Conservation (phyloP, 2,797 vertebrate species). For the Typhlichthys subterraneus region DNA sequence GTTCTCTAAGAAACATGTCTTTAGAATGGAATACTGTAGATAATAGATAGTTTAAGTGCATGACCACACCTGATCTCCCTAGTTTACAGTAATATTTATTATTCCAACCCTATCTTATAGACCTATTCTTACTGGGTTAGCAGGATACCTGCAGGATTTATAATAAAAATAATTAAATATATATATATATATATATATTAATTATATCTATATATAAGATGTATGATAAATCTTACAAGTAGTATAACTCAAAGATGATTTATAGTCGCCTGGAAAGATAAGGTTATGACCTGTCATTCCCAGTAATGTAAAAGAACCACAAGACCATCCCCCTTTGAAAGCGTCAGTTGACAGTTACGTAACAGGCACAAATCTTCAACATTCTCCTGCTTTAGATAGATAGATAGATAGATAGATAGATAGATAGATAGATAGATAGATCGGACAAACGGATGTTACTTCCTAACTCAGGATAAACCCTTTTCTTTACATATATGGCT, state of each 20-base stretch:
- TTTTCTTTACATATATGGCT: no score
- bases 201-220: conserved; percentile 7
- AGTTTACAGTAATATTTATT: background rate
- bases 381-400: no score
- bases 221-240: conserved; percentile 44
- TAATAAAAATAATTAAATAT: no score
- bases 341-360: conserved; percentile 6
- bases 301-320: conserved; percentile 38
- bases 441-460: no score
- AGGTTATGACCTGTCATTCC: conserved; percentile 56
- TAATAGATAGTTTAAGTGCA: conserved; percentile 16
- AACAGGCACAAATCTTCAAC: background rate
- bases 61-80: conserved; percentile 29
- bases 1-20: no score
- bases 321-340: conserved; percentile 17
- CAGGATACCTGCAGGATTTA: conserved; percentile 35
- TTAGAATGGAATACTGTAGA: no score
- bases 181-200: no score
- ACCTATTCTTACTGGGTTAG: conserved; percentile 34
- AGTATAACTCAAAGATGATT: conserved; percentile 49
- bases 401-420: no score
- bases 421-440: no score
- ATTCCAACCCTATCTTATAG: conserved; percentile 22
- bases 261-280: conserved; percentile 44
- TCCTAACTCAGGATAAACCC: no score